Evolutionary conservation across 2,113 vertebrate genomes (phyloP), one percentile per base, ranked within the genome.

Genomic region (Corvus cornix): DNA sequence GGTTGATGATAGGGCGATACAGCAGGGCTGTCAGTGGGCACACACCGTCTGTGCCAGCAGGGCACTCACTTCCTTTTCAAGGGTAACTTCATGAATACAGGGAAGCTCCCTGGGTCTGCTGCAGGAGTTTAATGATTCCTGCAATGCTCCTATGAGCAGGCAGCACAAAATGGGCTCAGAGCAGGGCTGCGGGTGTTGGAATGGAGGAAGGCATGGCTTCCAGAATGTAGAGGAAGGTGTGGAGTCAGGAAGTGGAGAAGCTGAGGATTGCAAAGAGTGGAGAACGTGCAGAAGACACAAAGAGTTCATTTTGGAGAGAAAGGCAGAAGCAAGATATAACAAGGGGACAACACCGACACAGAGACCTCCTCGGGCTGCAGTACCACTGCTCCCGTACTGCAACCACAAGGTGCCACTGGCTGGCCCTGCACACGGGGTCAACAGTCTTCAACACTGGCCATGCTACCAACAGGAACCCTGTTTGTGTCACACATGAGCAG

Each of bases 1-100:
- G 3, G 73, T 4, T 79, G 94, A 52, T 7, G 82, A 23, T 48
- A 8, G 44, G 67, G 70, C 43, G 13, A 39, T 52, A 18, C 28
- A 52, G 74, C 60, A 27, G 24, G 78, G 78, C 66, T 75, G 90
- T 31, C 86, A 37, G 94, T 81, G 91, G 91, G 86, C 93, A 95
- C 2, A 13, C 8, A 2, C 80, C 16, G 87, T 82, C 93, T 95
- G 91, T 86, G 84, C 68, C 89, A 74, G 59, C 1, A 13, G 59
- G 58, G 80, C 64, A n/a, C 75, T 64, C 46, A 1, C 64, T 89
- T 58, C 16, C 30, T 84, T 46, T 31, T 28, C 4, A 4, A 51
- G 75, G 89, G 53, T 35, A 73, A 23, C 79, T 48, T 39, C n/a
- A 27, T 1, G 9, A 58, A 18, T 11, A 16, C 11, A 19, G 76